A percentile compares a stretch with the other conserved stretches of the same genome.
phyloP scores from a whole-genome alignment of 2,113 vertebrate genomes.

The Pyxicephalus adspersus region DNA sequence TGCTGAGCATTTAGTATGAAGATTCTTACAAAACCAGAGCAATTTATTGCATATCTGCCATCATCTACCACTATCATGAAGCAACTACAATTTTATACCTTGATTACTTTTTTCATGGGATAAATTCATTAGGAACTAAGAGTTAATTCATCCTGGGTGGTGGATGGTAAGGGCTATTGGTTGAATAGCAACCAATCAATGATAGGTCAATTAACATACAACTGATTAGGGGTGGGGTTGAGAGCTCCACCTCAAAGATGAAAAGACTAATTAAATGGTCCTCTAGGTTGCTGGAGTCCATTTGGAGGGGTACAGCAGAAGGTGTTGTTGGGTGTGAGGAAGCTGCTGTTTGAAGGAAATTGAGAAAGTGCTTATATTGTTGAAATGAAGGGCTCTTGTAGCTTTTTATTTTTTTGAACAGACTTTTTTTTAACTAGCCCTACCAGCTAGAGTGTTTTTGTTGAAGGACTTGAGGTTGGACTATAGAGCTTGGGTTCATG shows the following conservation, averaged over 20 bases:
- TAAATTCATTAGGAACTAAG: too few species aligned
- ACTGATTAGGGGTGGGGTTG: conserved; percentile 16
- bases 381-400: too few species aligned
- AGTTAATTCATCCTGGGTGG: neutral
- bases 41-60: conserved; percentile 1
- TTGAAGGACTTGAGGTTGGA: neutral
- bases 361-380: neutral
- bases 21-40: neutral
- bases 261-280: neutral
- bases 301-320: too few species aligned
- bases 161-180: conserved; percentile 68
- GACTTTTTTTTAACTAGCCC: too few species aligned
- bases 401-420: neutral
- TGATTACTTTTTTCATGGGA: too few species aligned
- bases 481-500: conserved; percentile 33
- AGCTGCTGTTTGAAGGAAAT: neutral
- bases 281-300: neutral
- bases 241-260: neutral
- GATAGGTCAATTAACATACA: conserved; percentile 61
- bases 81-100: too few species aligned
- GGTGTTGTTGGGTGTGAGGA: neutral
- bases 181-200: conserved; percentile 73
- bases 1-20: conserved; percentile 12
- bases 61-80: neutral
- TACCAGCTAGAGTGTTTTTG: neutral